Evolutionary conservation across 2,888 invertebrate genomes (phyloP).

Genomic region (Ommatoiulus sabulosus): DNA sequence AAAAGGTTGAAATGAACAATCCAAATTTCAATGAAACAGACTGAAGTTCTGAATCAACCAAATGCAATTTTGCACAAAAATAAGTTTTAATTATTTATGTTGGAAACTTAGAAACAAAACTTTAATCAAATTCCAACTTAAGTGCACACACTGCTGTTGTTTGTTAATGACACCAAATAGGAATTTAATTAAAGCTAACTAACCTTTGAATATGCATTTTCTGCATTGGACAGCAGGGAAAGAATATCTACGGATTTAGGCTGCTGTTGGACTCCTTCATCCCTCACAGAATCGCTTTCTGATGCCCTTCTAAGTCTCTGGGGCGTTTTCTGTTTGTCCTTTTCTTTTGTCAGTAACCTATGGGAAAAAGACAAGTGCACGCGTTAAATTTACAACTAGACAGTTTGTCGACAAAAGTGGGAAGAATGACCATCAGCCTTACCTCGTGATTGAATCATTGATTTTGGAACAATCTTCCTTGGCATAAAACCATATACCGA

Average conservation of each 20-base stretch:
- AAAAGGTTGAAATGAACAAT: no score
- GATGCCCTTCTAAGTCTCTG: slow-evolving; percentile 62
- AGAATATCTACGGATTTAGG: slow-evolving; percentile 71
- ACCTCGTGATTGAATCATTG: slow-evolving; percentile 76
- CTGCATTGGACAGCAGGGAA: slow-evolving; percentile 89
- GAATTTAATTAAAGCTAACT: background rate
- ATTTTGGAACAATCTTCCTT: slow-evolving; percentile 88
- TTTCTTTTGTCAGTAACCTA: slow-evolving; percentile 57
- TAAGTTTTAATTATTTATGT: no score
- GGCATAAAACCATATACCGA: slow-evolving; percentile 96
- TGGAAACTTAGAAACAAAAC: no score
- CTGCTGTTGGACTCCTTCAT: slow-evolving; percentile 6
- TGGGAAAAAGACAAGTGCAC: background rate
- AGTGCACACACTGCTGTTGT: no score
- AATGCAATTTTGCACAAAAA: no score
- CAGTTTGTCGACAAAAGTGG: background rate
- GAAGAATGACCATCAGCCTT: background rate
- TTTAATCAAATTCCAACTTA: no score
- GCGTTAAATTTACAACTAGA: background rate
- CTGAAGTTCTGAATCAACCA: no score
- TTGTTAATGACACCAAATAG: no score
- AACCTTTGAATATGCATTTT: slow-evolving; percentile 82
- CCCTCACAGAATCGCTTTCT: slow-evolving; percentile 63
- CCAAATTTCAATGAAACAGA: no score
- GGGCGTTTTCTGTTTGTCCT: slow-evolving; percentile 45